Evolutionary conservation across 2,113 vertebrate species (phyloP), one percentile per base, ranked within the genome.

Genomic region (Acanthochromis polyacanthus): DNA sequence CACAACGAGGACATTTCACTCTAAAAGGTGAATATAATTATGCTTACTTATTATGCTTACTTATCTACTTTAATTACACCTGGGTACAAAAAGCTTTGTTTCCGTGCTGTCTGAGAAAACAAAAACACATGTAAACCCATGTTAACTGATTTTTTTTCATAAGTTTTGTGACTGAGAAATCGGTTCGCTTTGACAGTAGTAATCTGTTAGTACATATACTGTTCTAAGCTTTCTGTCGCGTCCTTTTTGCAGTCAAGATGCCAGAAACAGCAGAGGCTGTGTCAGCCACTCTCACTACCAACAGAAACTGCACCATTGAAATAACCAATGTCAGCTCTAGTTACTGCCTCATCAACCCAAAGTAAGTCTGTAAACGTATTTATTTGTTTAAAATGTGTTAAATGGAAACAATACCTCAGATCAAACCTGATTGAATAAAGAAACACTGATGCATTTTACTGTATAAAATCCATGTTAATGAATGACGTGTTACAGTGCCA

Each of bases 261-360:
- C 83, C 89, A 50, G 90, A 91, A 83, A 94, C 55, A 28, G 93
- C 92, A 71, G 94, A 94, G 71, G 66, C 77, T 10, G 88, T 93
- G 83, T 93, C 94, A 74, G 91, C 93, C 67, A 92, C 83, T 68
- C 83, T 95, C 68, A 81, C 81, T 88, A 93, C 92, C 85, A 89
- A 92, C 90, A 93, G 91, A 70, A 93, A 94, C 88, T 93, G 93
- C 86, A 90, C 93, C 46, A 40, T 94, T 32, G 93, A 94, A 87
- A 91, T 93, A 75, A 83, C 53, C 80, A 94, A 93, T 46, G 36
- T 93, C 82, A 94, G 79, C 75, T 5, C 32, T 1, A 14, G 0
- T 52, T 92, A 81, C 87, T 93, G 88, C 76, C 91, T 94, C 87
- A 91, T 93, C 80, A 94, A 94, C 84, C 93, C 94, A 64, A 93